These are phyloP conservation scores for Xiphorhynchus elegans DNA, from an alignment of 2,113 vertebrate genomes.

Conservation along the genomic window DNA sequence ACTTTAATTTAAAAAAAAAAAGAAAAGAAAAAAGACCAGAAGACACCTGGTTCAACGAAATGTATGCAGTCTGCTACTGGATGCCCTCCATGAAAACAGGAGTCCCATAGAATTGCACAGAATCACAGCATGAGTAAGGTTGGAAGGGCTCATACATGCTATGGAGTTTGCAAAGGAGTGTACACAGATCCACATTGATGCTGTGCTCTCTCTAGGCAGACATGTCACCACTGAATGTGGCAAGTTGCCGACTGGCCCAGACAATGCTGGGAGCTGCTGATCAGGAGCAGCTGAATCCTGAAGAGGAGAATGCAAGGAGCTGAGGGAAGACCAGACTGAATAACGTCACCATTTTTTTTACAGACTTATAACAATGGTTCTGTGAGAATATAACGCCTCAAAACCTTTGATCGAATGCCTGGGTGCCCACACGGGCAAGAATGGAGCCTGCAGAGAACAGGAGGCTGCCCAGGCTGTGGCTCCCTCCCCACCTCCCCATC, in stretches of 20 bases:
- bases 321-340: not conserved
- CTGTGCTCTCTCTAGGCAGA: not conserved
- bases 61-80: not conserved
- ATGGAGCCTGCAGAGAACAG: not conserved
- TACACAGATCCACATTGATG: accelerated
- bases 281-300: not conserved
- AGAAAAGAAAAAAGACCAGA: not conserved
- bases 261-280: not conserved
- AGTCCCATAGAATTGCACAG: not conserved
- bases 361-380: not conserved
- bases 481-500: not conserved
- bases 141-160: not conserved
- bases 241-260: not conserved
- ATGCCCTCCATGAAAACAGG: not conserved
- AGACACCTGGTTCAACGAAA: not conserved
- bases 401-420: not conserved
- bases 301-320: not conserved
- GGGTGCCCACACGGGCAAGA: not conserved
- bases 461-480: not conserved
- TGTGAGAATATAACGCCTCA: not conserved
- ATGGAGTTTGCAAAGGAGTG: not conserved
- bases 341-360: accelerated
- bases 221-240: accelerated
- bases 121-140: not conserved
- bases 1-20: not conserved